These are phyloP conservation scores for Papilio polytes DNA, from an alignment of 1,140 invertebrate species.

Conservation along the genomic window DNA sequence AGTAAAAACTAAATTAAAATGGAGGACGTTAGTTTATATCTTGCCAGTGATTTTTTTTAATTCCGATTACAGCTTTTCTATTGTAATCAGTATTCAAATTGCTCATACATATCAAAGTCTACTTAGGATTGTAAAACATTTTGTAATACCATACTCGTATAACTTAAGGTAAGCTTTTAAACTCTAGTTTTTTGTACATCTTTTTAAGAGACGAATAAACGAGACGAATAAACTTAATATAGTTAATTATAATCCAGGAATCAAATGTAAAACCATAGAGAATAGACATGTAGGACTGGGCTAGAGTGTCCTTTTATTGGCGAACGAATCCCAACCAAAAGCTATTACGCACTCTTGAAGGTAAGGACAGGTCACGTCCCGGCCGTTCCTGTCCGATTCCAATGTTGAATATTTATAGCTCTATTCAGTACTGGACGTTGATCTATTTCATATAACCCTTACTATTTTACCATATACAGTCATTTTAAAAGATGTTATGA, in stretches of 20 bases:
- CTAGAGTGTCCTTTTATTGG: not conserved
- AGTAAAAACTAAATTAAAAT: not conserved
- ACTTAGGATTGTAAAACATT: too few relatives aligned
- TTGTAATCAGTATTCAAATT: too few relatives aligned
- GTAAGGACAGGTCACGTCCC: constrained; percentile 8
- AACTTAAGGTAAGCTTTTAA: too few relatives aligned
- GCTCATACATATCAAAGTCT: too few relatives aligned
- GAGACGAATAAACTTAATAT: too few relatives aligned
- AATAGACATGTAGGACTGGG: not conserved
- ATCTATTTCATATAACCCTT: not conserved
- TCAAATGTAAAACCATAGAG: not conserved
- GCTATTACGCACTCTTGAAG: constrained; percentile 2
- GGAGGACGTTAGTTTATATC: not conserved
- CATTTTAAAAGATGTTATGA: too few relatives aligned
- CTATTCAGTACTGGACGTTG: not conserved
- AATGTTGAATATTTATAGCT: constrained; percentile 18
- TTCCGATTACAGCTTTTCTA: too few relatives aligned
- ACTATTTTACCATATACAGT: too few relatives aligned
- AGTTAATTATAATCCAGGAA: not conserved
- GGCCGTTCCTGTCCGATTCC: constrained; percentile 21
- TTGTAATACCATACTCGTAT: too few relatives aligned
- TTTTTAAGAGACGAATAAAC: too few relatives aligned
- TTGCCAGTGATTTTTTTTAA: not conserved
- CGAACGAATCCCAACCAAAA: not conserved
- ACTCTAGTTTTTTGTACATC: too few relatives aligned